Base-by-base conservation (phyloP, 2,113 vertebrate species). In the Myotis lucifugus region DNA sequence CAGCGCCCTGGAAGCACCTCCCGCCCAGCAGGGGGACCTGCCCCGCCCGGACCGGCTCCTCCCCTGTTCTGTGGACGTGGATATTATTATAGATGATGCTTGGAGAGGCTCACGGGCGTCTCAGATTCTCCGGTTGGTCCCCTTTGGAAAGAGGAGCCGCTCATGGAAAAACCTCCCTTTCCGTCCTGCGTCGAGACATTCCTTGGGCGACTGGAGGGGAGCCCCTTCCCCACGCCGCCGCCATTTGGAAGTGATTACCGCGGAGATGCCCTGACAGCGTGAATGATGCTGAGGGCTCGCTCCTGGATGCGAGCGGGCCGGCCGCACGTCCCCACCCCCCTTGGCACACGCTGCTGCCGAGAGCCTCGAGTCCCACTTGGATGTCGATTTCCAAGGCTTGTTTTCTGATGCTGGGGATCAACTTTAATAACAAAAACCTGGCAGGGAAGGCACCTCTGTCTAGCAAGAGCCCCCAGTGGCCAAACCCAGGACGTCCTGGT, bases 171-270 rank as follows among this genome's bases (percentile, higher is more conserved):
- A 69, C 85, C 97, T 96, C 95, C 74, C 87, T 96, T 95, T 90
- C 96, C 23, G 25, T 86, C 91, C 92, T 27, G 46, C 92, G 95
- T 95, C 70, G 85, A 97, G 96, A 93, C 96, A 96, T 96, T 97
- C 95, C 95, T 91, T 46, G 93, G 90, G 94, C 67, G 93, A 96
- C 77, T 83, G 95, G 91, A 88, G 95, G 61, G 67, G 13, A 61
- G 27, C 77, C 88, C 94, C 94, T 90, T 93, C 95, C 94, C 82
- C 66, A 23, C 32, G 46, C 81, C 3, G 0, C 64, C 11, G 6
- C 91, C 97, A 97, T 97, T 97, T 98, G 97, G 97, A 98, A 98
- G 84, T 94, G 95, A 97, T 98, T 97, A 97, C 78, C 85, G 79
- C 88, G 10, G 25, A 74, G 94, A 79, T 92, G 72, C 81, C 97